Evolutionary conservation across 2,888 invertebrate species (phyloP), one percentile per base, ranked within the genome.

Genomic region (Drosophila neonasuta): DNA sequence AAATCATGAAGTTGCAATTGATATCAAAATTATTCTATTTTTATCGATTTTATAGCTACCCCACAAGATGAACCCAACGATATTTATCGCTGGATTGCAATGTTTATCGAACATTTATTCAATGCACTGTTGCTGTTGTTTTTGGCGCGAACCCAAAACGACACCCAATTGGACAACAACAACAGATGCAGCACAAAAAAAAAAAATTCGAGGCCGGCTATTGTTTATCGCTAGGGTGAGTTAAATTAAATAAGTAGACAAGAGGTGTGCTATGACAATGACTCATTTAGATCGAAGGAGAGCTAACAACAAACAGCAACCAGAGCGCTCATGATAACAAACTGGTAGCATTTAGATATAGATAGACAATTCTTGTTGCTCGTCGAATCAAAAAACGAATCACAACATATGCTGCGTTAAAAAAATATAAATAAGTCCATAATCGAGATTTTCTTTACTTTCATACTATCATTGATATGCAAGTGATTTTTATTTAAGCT

Each of bases 321-420:
- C 46, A 55, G 55, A 63, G 51, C 51, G 57, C 57, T 34, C 13
- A 65, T 74, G 75, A 74, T 74, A 74, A 74, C 71, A 51, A 48
- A 48, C 41, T 59, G 41, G 30, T 32, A 41, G 56, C 49, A 50
- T 5, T n/a, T 11, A 36, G 52, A 63, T 5, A 36, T 11, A 36
- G 52, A 63, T 62, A 61, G 34, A 29, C 15, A 49, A 58, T 42
- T 57, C 45, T 49, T 44, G n/a, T 34, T n/a, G 52, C 46, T 46
- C 59, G 42, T 36, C 60, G 10, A 42, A 62, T 36, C 60, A 13
- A 42, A 65, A 32, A 54, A 42, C 24, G 6, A 64, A 63, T 5
- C 51, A 20, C 41, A 57, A 73, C 70, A 76, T 55, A 67, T 69
- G 76, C 17, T 56, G 34, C 34, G 11, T 67, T 48, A 44, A 72